Percentiles rank a stretch among this genome's conserved stretches.
Conservation (phyloP, 2,113 vertebrate genomes). For the Anas platyrhynchos region DNA sequence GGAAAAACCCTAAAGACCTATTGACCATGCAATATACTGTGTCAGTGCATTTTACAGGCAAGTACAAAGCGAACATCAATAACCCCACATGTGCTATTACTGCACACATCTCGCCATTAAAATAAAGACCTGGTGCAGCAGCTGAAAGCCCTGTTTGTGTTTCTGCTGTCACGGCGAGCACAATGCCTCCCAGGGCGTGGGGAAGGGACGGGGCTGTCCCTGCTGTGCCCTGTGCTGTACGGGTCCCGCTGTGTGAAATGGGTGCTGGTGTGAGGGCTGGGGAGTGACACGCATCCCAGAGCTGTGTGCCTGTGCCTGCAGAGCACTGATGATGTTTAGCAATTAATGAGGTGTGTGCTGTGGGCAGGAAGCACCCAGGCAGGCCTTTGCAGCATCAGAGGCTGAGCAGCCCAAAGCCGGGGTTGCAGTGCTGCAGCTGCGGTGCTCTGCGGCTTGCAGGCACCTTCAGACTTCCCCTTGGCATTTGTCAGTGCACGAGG, state of each 20-base stretch:
- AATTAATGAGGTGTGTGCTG: accelerated
- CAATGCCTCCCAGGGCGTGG: not conserved
- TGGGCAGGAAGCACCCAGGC: not conserved
- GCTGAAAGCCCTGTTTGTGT: not conserved
- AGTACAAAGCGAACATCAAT: constrained; percentile 48
- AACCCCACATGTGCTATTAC: constrained; percentile 13
- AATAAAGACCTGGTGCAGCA: constrained; percentile 2
- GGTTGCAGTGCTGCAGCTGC: not conserved
- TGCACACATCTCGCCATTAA: constrained; percentile 32
- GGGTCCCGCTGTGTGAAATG: accelerated
- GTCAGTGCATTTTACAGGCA: constrained; percentile 58
- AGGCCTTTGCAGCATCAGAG: accelerated
- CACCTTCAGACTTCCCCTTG: no score
- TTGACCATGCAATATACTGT: constrained; percentile 1
- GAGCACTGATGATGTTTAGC: not conserved
- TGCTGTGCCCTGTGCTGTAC: accelerated
- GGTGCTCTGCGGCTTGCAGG: not conserved
- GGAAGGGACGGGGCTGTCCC: not conserved
- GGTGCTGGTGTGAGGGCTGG: not conserved
- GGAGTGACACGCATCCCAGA: accelerated
- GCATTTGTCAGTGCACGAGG: not conserved
- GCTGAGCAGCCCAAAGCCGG: accelerated
- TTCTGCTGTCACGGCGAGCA: not conserved
- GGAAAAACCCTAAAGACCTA: constrained; percentile 40
- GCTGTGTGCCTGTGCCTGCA: accelerated